Percentiles rank a stretch among this genome's conserved stretches.
Conservation (phyloP, 2,113 vertebrate species). For the Pterocles gutturalis region DNA sequence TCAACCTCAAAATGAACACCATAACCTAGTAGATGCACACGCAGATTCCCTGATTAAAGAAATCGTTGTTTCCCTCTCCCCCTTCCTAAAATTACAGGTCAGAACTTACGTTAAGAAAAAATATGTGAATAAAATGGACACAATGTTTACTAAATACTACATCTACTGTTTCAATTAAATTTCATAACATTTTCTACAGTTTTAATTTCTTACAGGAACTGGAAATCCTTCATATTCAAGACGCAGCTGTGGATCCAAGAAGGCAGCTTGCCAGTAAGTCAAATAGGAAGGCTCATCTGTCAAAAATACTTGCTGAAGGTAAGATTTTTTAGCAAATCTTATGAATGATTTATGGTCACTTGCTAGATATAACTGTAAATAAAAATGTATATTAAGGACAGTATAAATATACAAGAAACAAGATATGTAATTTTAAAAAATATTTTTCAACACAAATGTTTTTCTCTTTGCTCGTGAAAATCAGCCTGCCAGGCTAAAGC, state of each 20-base stretch:
- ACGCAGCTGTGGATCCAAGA: slow-evolving; percentile 87
- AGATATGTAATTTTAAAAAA: background rate
- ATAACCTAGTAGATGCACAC: background rate
- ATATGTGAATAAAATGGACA: background rate
- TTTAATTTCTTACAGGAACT: slow-evolving; percentile 80
- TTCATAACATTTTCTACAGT: background rate
- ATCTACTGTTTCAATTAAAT: background rate
- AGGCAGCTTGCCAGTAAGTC: slow-evolving; percentile 83
- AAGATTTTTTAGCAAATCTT: slow-evolving; percentile 82
- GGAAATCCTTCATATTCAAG: slow-evolving; percentile 88
- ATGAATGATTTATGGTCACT: slow-evolving; percentile 86
- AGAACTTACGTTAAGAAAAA: background rate
- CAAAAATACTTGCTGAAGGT: slow-evolving; percentile 87
- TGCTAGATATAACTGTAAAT: slow-evolving; percentile 85
- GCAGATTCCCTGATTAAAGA: background rate
- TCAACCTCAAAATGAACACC: background rate
- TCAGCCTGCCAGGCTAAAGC: background rate
- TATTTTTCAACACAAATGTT: background rate
- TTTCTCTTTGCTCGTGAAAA: background rate
- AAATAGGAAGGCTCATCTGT: slow-evolving; percentile 76
- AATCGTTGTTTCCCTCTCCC: background rate
- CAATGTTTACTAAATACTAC: background rate
- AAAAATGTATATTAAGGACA: background rate
- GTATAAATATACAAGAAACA: background rate
- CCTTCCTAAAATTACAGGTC: background rate